Evolutionary conservation across 2,797 vertebrate species (phyloP), one percentile per base, ranked within the genome.

Genomic region (Bradypodion pumilum): DNA sequence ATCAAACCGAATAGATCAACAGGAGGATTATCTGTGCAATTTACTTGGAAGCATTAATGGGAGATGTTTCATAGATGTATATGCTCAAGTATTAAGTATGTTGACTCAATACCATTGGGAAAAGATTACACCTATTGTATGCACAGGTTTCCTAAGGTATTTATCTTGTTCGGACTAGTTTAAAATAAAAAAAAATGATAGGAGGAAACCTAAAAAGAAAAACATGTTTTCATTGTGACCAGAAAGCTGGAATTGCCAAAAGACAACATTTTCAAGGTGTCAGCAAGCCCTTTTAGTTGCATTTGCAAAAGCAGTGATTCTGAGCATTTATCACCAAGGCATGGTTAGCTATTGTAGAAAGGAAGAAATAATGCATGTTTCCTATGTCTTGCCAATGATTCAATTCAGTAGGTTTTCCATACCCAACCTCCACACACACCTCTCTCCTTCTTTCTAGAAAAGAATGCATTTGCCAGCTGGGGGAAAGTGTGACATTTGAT

Each of bases 1-100:
- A 87, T 93, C 91, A 92, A 91, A 92, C 83, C 89, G 92, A 89
- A 81, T 70, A 44, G 81, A 91, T 86, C 85, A 88, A 89, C 86
- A 85, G 87, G 85, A 86, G 88, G 89, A 87, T 85, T 89, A 87
- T 89, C 88, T 91, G 69, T 87, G 88, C 90, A 93, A 93, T 87
- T 93, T 93, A 80, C 86, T 86, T 88, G 85, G 88, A 93, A 91
- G 88, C 86, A 90, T 92, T 91, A 94, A 89, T 90, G 88, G 87
- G 86, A 90, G 84, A 4, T 77, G 59, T 70, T 82, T 91, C 85
- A 85, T 87, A 59, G 88, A 75, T 42, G 40, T 86, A 86, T 78
- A 89, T 42, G 72, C 84, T 85, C 81, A 86, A 16, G 52, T 0
- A 0, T 76, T 0, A 0, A 40, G 70, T 86, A 75, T 77, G 63